Conservation (phyloP, 2,797 vertebrate species). For the Gadopsis marmoratus region DNA sequence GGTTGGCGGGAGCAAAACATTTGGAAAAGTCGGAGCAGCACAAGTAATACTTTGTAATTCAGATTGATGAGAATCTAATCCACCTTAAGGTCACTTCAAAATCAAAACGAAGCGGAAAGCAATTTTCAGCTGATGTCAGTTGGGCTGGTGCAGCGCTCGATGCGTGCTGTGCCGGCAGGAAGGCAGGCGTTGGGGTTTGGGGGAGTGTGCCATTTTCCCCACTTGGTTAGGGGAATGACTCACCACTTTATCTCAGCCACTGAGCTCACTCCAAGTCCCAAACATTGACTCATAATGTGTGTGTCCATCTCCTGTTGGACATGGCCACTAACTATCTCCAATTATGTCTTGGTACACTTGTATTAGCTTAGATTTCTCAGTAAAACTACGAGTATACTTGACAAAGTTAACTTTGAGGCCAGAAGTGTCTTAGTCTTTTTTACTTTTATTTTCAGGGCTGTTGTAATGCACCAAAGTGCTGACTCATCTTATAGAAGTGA, state of each 20-base stretch:
- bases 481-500: conserved; percentile 28
- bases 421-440: conserved; percentile 28
- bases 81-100: conserved; percentile 82
- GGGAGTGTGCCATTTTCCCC: conserved; percentile 82
- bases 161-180: conserved; percentile 64
- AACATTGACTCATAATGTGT: conserved; percentile 71
- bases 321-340: conserved; percentile 60
- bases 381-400: conserved; percentile 37
- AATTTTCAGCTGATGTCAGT: conserved; percentile 80
- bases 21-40: conserved; percentile 80
- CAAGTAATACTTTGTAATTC: conserved; percentile 80
- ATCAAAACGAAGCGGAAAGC: conserved; percentile 76
- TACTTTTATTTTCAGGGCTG: conserved; percentile 14
- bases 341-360: conserved; percentile 46
- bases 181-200: conserved; percentile 74
- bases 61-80: conserved; percentile 87
- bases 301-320: conserved; percentile 60
- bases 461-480: conserved; percentile 30
- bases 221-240: conserved; percentile 81
- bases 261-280: conserved; percentile 69
- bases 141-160: conserved; percentile 65
- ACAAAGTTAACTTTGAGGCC: conserved; percentile 28
- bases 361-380: conserved; percentile 37
- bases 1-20: conserved; percentile 36
- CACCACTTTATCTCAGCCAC: conserved; percentile 81